phyloP scores from a whole-genome alignment of 1,140 invertebrate species.

The Bombus sibiricus region DNA sequence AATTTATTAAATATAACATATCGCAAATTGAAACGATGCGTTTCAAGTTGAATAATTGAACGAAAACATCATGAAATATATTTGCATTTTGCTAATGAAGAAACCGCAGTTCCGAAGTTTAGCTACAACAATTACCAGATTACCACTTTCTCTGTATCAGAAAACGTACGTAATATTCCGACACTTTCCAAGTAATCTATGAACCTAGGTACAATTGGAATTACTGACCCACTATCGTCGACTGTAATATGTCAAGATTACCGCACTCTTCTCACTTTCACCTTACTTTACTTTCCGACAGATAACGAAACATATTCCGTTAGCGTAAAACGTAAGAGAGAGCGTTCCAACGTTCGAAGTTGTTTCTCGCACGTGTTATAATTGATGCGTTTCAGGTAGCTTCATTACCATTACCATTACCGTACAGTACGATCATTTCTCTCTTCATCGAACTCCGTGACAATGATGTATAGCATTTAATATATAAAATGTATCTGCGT shows the following conservation, averaged over 20 bases:
- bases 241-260: conserved; percentile 32
- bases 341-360: conserved; percentile 18
- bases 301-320: conserved; percentile 50
- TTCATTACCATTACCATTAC: too few relatives aligned
- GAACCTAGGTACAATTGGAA: neutral
- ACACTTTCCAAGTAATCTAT: neutral
- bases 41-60: too few relatives aligned
- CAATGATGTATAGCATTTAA: neutral
- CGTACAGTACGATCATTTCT: neutral
- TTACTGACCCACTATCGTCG: neutral
- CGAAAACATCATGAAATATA: too few relatives aligned
- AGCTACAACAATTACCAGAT: neutral
- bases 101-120: neutral
- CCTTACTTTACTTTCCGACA: conserved; percentile 29
- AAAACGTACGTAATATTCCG: neutral
- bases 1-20: too few relatives aligned
- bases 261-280: conserved; percentile 56
- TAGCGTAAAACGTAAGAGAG: conserved; percentile 67
- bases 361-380: neutral
- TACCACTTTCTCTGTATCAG: neutral
- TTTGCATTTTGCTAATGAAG: neutral
- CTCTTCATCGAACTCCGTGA: neutral
- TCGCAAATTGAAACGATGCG: too few relatives aligned
- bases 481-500: too few relatives aligned
- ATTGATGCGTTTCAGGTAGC: neutral